Conservation (phyloP, 2,797 vertebrate genomes). For the Heteromormyrus szaboi region DNA sequence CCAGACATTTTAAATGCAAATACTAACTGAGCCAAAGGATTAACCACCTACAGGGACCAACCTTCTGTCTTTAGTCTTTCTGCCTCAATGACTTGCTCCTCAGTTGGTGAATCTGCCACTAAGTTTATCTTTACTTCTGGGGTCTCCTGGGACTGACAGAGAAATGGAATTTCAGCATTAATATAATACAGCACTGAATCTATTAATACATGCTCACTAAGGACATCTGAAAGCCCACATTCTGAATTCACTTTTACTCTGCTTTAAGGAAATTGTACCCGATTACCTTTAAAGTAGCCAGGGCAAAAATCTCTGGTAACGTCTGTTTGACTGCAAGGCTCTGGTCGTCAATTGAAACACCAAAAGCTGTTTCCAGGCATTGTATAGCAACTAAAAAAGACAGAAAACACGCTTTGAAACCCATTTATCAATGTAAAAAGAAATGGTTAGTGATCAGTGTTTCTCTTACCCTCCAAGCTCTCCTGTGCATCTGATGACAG, state of each 20-base stretch:
- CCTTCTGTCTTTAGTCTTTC: constrained; percentile 87
- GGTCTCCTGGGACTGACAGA: constrained; percentile 47
- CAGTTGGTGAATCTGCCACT: constrained; percentile 49
- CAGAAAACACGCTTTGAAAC: not conserved
- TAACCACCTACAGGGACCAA: constrained; percentile 36
- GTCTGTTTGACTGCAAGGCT: constrained; percentile 72
- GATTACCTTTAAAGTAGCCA: constrained; percentile 61
- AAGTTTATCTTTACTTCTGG: constrained; percentile 56
- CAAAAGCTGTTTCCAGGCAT: constrained; percentile 90
- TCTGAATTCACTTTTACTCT: not conserved
- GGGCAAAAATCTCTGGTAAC: constrained; percentile 79
- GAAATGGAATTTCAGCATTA: not conserved
- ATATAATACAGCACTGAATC: not conserved
- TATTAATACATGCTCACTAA: not conserved
- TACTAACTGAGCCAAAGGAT: not conserved
- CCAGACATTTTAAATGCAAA: not conserved
- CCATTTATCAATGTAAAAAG: not conserved
- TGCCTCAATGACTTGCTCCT: constrained; percentile 76
- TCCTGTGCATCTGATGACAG: constrained; percentile 84
- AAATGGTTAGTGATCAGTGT: not conserved
- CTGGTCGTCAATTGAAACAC: constrained; percentile 77
- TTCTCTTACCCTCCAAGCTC: constrained; percentile 81
- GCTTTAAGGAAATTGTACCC: not conserved
- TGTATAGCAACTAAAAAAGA: constrained; percentile 81
- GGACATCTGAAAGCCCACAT: not conserved